A percentile compares a stretch with the other conserved stretches of the same genome.
Evolutionary conservation across 2,797 vertebrate species (phyloP).

Genomic region (Gambelia wislizenii): DNA sequence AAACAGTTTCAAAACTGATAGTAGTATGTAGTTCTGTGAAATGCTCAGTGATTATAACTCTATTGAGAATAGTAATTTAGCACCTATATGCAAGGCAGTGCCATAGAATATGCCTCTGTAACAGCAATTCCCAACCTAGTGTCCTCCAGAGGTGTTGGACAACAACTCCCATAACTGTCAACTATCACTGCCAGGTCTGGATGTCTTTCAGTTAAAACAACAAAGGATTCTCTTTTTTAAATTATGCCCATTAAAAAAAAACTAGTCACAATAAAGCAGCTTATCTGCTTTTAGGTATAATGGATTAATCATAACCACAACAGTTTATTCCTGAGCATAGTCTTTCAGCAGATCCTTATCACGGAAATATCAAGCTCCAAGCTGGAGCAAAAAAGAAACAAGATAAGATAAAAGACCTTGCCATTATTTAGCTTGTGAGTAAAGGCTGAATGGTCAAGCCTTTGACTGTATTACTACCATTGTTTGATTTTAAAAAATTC

Average conservation of each 20-base stretch:
- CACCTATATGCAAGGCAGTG: neutral
- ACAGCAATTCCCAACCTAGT: neutral
- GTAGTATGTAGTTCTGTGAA: neutral
- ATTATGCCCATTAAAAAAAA: constrained; percentile 34
- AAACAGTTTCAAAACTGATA: constrained; percentile 6
- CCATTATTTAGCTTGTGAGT: neutral
- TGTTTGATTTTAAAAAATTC: neutral
- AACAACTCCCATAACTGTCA: neutral
- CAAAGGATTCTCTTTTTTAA: constrained; percentile 41
- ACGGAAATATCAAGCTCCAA: constrained; percentile 50
- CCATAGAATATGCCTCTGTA: constrained; percentile 37
- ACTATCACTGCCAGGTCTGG: constrained; percentile 39
- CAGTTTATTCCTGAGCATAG: neutral
- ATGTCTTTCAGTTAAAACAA: neutral
- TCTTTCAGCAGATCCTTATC: constrained; percentile 42
- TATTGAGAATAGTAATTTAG: neutral
- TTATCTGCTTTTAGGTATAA: neutral
- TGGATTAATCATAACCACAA: neutral
- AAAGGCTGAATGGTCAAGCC: neutral
- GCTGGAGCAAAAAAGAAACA: constrained; percentile 41
- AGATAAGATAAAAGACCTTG: neutral
- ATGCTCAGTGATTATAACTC: neutral
- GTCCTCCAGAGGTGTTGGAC: neutral
- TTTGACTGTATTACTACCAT: neutral
- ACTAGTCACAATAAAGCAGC: neutral